A percentile compares a stretch with the other conserved stretches of the same genome.
phyloP scores from a whole-genome alignment of 2,888 invertebrate species.

The Osmoderma eremita region DNA sequence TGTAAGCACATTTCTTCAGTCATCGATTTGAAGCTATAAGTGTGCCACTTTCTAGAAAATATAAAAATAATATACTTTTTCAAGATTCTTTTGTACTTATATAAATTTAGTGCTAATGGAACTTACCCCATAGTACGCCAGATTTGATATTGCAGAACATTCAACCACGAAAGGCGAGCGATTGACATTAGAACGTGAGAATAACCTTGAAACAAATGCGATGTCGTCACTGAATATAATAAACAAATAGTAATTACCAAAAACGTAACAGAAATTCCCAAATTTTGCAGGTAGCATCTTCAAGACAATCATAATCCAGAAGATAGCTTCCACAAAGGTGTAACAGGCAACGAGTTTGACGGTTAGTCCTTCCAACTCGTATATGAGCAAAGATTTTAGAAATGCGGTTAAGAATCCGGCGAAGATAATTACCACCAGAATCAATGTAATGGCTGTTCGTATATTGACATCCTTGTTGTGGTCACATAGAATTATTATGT shows the following conservation, averaged over 20 bases:
- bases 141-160: slow-evolving; percentile 14
- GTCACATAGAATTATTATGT: slow-evolving; percentile 22
- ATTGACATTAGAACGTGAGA: neutral
- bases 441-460: neutral
- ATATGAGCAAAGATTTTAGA: slow-evolving; percentile 15
- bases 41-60: neutral
- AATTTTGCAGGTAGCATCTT: slow-evolving; percentile 4
- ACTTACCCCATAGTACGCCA: slow-evolving; percentile 23
- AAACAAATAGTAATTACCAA: slow-evolving; percentile 1
- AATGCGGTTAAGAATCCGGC: slow-evolving; percentile 21
- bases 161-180: slow-evolving; percentile 8
- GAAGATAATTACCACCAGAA: slow-evolving; percentile 15
- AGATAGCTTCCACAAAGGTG: slow-evolving; percentile 4
- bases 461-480: neutral
- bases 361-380: slow-evolving; percentile 9
- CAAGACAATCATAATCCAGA: slow-evolving; percentile 15
- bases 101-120: neutral
- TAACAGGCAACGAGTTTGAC: slow-evolving; percentile 17
- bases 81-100: neutral
- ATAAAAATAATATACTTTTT: neutral
- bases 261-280: slow-evolving; percentile 12
- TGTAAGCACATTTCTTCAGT: neutral
- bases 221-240: neutral
- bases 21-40: neutral
- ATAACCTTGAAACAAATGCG: slow-evolving; percentile 1